A percentile compares a stretch with the other conserved stretches of the same genome.
These are phyloP conservation scores for Mactromeris polynyma DNA, from an alignment of 2,888 invertebrate genomes.

Conservation along the genomic window DNA sequence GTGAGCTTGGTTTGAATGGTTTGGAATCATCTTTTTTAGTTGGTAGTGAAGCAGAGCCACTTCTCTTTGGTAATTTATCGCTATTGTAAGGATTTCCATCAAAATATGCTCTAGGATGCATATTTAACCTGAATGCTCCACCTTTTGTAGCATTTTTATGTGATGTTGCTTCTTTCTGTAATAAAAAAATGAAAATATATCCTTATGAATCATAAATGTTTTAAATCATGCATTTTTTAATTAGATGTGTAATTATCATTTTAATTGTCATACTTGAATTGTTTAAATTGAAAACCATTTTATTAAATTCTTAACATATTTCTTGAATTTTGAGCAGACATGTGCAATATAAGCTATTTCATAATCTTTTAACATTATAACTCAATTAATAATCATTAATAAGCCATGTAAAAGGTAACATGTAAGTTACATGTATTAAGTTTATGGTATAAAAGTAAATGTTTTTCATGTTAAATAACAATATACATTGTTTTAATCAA, in stretches of 20 bases:
- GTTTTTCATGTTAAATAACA: neutral
- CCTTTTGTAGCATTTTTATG: constrained; percentile 86
- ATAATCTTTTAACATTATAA: neutral
- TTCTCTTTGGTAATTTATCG: constrained; percentile 79
- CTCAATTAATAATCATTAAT: neutral
- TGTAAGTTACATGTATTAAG: neutral
- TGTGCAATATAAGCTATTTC: neutral
- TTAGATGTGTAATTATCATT: too few species aligned
- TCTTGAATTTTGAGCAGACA: neutral
- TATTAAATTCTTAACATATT: too few species aligned
- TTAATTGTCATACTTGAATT: too few species aligned
- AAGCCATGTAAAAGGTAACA: neutral
- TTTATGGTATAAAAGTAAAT: neutral
- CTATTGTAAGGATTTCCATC: constrained; percentile 85
- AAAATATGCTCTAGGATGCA: constrained; percentile 86
- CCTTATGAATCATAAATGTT: neutral
- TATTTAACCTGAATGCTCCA: constrained; percentile 85
- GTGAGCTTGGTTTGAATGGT: constrained; percentile 86
- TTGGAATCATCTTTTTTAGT: constrained; percentile 78
- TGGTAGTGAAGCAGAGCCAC: constrained; percentile 68
- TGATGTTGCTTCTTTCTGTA: constrained; percentile 82
- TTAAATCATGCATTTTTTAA: neutral
- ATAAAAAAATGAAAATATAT: constrained; percentile 29
- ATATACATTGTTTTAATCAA: neutral
- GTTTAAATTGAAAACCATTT: too few species aligned